These are phyloP conservation scores for Cyclophora albipunctata DNA, from an alignment of 2,888 invertebrate genomes.

Conservation along the genomic window DNA sequence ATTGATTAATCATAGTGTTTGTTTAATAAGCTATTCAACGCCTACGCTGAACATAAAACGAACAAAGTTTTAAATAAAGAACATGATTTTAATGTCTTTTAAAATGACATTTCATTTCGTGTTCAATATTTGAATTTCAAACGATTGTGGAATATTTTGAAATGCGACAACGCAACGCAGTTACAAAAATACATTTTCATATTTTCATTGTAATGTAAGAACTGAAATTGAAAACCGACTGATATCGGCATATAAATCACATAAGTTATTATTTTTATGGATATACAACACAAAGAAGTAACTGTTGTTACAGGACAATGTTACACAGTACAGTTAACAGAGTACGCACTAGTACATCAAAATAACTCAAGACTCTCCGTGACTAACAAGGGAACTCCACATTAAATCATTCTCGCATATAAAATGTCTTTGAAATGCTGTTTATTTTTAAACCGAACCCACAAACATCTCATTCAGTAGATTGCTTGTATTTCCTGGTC, in stretches of 20 bases:
- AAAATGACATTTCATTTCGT: slow-evolving; percentile 5
- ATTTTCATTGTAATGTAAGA: background rate
- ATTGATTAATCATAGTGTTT: too few relatives aligned
- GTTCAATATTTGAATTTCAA: background rate
- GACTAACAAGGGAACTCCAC: slow-evolving; percentile 40
- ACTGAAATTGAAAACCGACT: too few relatives aligned
- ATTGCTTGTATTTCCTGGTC: slow-evolving; percentile 37
- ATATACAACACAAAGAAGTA: background rate
- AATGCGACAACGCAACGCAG: background rate
- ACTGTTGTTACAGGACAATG: background rate
- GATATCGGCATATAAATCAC: too few relatives aligned
- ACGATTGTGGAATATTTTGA: too few relatives aligned
- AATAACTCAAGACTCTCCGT: slow-evolving; percentile 29
- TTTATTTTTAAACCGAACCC: slow-evolving; percentile 50
- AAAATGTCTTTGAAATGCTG: slow-evolving; percentile 30
- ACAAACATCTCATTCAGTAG: slow-evolving; percentile 48
- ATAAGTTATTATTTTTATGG: background rate
- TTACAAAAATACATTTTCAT: background rate
- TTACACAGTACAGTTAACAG: background rate
- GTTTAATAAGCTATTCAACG: too few relatives aligned
- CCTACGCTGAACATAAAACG: too few relatives aligned
- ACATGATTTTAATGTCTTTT: too few relatives aligned
- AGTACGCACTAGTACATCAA: slow-evolving; percentile 5
- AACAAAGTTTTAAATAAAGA: background rate
- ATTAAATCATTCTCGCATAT: slow-evolving; percentile 43